Base-by-base conservation (phyloP, 2,888 invertebrate genomes). In the Cryptocheilus praepositus region DNA sequence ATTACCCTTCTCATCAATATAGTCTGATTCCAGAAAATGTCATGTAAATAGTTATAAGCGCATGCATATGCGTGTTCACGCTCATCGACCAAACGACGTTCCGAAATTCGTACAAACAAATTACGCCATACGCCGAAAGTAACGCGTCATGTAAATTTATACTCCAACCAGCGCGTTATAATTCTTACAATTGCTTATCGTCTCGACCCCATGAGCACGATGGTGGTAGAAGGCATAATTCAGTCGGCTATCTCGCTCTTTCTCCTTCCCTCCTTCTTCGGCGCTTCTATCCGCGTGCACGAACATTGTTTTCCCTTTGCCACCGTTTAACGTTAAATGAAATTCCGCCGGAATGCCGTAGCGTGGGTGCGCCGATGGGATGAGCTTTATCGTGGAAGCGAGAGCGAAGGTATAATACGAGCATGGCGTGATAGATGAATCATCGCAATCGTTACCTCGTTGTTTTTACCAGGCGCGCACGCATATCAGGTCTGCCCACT, bases 391-490 rank as follows among this genome's bases (percentile, higher is more conserved):
- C 76, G 69, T 61, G 63, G 59, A 58, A 63, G 58, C 61, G 57
- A 36, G 36, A 36, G 36, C 36, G 36, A 52, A 63, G 55, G 63
- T 67, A 64, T 77, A 77, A 77, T 74, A 74, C 70, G 66, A 67
- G 64, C 66, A 53, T 74, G 46, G 71, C 76, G 67, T 77, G 76
- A 74, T 74, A 70, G 72, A 77, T 74, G 74, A 68, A 72, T 74
- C 76, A 69, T 76, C 58, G 61, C 74, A 61, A 71, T 76, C 66
- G 76, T 77, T 76, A 70, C 66, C 67, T 58, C 65, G 64, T 66
- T 70, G 59, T 70, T 61, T 46, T 54, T 18, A 22, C 61, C 19
- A 7, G 45, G 61, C 57, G 52, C 25, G 22, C 45, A n/a, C 49
- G 15, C 36, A 36, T 36, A 36, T 36, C 36, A 36, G 36, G 36